Evolutionary conservation across 2,888 invertebrate species (phyloP).

Genomic region (Oxyscelio sp.): DNA sequence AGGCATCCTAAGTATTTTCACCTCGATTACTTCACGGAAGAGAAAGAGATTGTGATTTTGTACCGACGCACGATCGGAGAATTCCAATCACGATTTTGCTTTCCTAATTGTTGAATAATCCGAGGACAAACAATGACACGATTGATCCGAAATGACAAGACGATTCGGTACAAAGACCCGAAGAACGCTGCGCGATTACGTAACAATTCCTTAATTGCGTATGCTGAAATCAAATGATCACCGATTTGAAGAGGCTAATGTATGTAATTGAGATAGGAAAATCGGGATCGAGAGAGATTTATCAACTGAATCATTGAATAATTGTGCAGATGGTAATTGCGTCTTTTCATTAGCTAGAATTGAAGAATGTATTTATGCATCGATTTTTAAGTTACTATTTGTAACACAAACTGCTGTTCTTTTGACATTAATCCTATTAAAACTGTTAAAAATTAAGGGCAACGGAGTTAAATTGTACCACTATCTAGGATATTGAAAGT

Average conservation of each 20-base stretch:
- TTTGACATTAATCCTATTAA: too few species aligned
- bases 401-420: too few species aligned
- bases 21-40: slow-evolving; percentile 62
- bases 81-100: slow-evolving; percentile 54
- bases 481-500: too few species aligned
- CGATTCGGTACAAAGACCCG: background rate
- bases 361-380: slow-evolving; percentile 7
- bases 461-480: too few species aligned
- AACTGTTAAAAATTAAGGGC: too few species aligned
- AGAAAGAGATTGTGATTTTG: slow-evolving; percentile 60
- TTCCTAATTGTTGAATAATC: slow-evolving; percentile 47
- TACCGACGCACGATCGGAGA: background rate
- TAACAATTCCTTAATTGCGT: slow-evolving; percentile 40
- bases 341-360: background rate
- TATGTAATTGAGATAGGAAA: slow-evolving; percentile 56
- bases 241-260: slow-evolving; percentile 30
- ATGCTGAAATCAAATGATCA: slow-evolving; percentile 44
- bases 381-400: slow-evolving; percentile 1
- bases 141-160: slow-evolving; percentile 23
- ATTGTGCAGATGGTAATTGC: slow-evolving; percentile 35
- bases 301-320: slow-evolving; percentile 46
- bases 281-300: slow-evolving; percentile 49
- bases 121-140: slow-evolving; percentile 29
- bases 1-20: slow-evolving; percentile 53
- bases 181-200: slow-evolving; percentile 5